phyloP scores from a whole-genome alignment of 2,888 invertebrate species.

The Macropis europaea region DNA sequence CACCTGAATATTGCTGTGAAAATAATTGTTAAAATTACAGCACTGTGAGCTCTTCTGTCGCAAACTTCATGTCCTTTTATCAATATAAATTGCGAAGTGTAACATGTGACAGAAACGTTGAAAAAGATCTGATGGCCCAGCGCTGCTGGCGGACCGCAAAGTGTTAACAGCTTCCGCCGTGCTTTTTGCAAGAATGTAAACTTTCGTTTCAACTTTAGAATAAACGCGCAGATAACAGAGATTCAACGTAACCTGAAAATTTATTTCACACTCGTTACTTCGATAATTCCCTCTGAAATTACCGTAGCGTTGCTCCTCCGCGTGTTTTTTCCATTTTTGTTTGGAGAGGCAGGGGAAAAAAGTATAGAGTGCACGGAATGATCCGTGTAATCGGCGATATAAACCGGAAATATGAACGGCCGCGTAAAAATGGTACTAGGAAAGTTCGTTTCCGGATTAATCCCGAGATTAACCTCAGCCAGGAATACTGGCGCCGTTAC shows the following conservation, averaged over 20 bases:
- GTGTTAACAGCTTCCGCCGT: too few relatives aligned
- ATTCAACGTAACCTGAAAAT: not conserved
- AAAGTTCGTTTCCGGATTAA: conserved; percentile 61
- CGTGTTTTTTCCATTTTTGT: too few relatives aligned
- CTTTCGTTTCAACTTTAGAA: not conserved
- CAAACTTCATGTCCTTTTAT: too few relatives aligned
- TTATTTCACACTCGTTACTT: not conserved
- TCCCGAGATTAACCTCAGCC: conserved; percentile 58
- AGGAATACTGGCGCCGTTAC: conserved; percentile 52
- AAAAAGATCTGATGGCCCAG: too few relatives aligned
- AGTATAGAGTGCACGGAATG: not conserved
- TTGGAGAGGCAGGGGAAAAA: not conserved
- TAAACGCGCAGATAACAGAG: not conserved
- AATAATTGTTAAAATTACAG: too few relatives aligned
- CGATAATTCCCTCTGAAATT: not conserved
- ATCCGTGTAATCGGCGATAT: conserved; percentile 33
- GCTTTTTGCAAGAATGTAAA: not conserved
- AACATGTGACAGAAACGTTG: too few relatives aligned
- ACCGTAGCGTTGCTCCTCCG: not conserved
- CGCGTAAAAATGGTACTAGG: conserved; percentile 41
- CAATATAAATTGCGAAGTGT: too few relatives aligned
- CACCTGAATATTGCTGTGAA: too few relatives aligned
- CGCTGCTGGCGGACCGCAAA: too few relatives aligned
- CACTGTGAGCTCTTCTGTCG: too few relatives aligned
- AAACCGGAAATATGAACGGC: conserved; percentile 44